phyloP scores from a whole-genome alignment of 1,140 invertebrate species.

The Drosophila sucinea region DNA sequence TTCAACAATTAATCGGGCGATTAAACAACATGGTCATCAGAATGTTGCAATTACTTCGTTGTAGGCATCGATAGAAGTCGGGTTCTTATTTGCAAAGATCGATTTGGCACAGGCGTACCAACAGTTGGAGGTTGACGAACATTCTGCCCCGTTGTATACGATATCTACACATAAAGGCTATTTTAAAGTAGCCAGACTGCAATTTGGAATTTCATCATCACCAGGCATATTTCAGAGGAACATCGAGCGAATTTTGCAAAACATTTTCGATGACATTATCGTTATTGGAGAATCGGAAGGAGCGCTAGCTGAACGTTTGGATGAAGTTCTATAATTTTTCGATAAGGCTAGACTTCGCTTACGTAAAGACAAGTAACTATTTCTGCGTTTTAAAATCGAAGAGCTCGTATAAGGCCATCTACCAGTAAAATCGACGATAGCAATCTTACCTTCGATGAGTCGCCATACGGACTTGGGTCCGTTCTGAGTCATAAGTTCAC shows the following conservation, averaged over 20 bases:
- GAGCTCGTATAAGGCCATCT: background rate
- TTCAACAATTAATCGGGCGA: too few relatives aligned
- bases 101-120: background rate
- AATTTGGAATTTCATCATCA: background rate
- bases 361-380: constrained; percentile 1
- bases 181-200: background rate
- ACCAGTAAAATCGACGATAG: background rate
- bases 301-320: background rate
- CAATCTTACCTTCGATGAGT: background rate
- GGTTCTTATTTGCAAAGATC: background rate
- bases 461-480: background rate
- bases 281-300: background rate
- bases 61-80: background rate
- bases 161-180: background rate
- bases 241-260: background rate
- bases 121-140: background rate
- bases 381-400: background rate
- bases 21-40: background rate
- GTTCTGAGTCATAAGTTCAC: background rate
- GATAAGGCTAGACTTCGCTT: background rate
- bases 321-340: background rate
- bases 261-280: background rate
- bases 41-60: background rate
- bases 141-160: background rate
- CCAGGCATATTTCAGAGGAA: background rate